A percentile compares a stretch with the other conserved stretches of the same genome.
Conservation (phyloP, 2,797 vertebrate genomes). For the Parauchenoglanis ngamensis region DNA sequence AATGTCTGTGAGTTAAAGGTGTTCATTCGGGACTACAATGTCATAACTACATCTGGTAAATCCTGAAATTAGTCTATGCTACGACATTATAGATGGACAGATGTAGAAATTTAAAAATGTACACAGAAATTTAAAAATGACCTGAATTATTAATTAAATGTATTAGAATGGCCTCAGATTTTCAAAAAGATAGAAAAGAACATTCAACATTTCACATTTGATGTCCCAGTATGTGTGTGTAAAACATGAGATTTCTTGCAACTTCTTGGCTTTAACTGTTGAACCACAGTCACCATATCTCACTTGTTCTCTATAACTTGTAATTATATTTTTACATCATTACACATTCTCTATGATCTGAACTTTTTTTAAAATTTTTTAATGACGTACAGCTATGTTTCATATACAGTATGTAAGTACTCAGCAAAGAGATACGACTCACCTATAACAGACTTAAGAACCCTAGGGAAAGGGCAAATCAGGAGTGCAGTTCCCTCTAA, state of each 20-base stretch:
- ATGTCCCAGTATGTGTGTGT: neutral
- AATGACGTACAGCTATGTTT: neutral
- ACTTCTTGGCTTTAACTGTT: conserved; percentile 4
- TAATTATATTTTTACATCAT: neutral
- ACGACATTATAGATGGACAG: neutral
- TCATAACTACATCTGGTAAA: neutral
- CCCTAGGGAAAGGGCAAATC: neutral
- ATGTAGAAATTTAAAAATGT: neutral
- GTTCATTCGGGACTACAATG: neutral
- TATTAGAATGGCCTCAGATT: neutral
- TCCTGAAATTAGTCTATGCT: neutral
- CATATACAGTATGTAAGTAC: neutral
- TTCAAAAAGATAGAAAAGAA: neutral
- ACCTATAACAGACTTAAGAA: conserved; percentile 7
- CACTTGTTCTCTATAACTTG: neutral
- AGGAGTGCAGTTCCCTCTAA: conserved; percentile 2
- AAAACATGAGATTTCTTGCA: neutral
- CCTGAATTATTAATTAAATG: neutral
- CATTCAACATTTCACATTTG: neutral
- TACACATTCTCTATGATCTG: neutral
- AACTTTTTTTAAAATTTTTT: neutral
- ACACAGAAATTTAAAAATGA: neutral
- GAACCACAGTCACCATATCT: neutral
- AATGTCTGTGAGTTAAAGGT: neutral
- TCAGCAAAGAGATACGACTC: neutral